Evolutionary conservation across 2,113 vertebrate genomes (phyloP), one percentile per base, ranked within the genome.

Genomic region (Larimichthys polyactis): DNA sequence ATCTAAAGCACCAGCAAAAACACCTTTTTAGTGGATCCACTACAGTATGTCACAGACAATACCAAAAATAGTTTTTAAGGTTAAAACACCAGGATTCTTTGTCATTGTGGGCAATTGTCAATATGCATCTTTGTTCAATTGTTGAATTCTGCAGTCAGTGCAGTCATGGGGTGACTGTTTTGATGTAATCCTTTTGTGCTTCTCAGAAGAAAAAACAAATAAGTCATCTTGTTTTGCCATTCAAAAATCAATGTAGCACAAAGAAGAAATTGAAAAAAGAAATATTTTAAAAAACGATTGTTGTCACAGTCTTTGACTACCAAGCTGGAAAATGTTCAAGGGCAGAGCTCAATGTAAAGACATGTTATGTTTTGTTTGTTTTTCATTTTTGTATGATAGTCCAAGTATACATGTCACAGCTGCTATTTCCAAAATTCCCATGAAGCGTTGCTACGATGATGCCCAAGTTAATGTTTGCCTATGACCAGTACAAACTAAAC

Each of bases 111-210:
- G 48, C 32, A 46, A 54, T 7, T 71, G 22, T 54, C 17, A 60
- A 6, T 19, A 22, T 32, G 9, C 49, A 14, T 62, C 36, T 12
- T 48, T 65, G 27, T 70, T 64, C 57, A 15, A 3, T 19, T 36
- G 3, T 36, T 60, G 32, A n/a, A 19, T 44, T 66, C 17, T 44
- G 22, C 4, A 22, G 10, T 11, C 1, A 17, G 43, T 14, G 19
- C 19, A 69, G 63, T 15, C 40, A 58, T 17, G 24, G 24, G 3
- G 27, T 6, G 49, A 14, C 14, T 24, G 9, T 22, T 74, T 19
- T 70, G 74, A 65, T 44, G 51, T 24, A 46, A 49, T 22, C 3
- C 14, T 49, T 65, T 78, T 82, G 70, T 70, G 27, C 54, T 77
- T 69, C 58, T 60, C 19, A 48, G 58, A 44, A 51, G 1, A 17